Evolutionary conservation across 2,888 invertebrate species (phyloP).

Genomic region (Kryphioiulus occultus): DNA sequence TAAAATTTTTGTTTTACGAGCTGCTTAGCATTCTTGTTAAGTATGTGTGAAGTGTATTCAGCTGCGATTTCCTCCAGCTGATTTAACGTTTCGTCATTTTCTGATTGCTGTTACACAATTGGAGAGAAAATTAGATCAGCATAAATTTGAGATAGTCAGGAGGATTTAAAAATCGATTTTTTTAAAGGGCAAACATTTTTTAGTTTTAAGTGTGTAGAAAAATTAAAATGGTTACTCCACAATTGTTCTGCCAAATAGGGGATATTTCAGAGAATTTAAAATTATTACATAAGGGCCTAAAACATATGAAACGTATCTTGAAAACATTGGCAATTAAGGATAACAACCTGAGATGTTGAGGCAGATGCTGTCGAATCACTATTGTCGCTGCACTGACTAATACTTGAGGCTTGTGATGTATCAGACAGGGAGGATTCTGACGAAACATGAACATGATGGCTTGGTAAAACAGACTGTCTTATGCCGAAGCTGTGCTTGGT

Average conservation of each 20-base stretch:
- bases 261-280: no score
- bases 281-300: no score
- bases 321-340: not conserved
- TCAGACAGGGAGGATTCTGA: not conserved
- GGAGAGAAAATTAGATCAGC: not conserved
- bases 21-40: not conserved
- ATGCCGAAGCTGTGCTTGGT: not conserved
- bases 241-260: no score
- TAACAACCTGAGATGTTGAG: not conserved
- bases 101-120: not conserved
- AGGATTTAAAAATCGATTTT: no score
- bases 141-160: no score
- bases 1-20: not conserved
- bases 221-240: no score
- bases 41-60: not conserved
- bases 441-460: not conserved
- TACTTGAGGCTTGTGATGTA: not conserved
- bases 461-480: not conserved
- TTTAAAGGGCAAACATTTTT: no score
- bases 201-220: no score
- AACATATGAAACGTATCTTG: not conserved
- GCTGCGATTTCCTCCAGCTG: not conserved
- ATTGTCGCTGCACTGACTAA: not conserved
- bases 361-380: not conserved
- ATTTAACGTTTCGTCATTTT: not conserved